These are phyloP conservation scores for Stylophora pistillata DNA, from an alignment of 64 coral and sea anemone genomes.

Conservation along the genomic window DNA sequence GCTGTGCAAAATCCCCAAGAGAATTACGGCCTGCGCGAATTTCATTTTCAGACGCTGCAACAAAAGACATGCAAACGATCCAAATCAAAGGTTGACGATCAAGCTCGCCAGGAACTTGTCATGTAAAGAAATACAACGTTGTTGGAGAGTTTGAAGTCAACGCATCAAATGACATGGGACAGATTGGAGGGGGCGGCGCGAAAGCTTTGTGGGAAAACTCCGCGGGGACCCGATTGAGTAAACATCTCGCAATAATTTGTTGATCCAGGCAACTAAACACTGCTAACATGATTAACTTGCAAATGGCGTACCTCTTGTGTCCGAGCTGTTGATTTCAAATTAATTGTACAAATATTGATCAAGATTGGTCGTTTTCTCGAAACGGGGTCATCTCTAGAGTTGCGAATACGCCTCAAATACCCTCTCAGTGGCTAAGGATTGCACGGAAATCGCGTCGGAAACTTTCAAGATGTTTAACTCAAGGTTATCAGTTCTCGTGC, in stretches of 20 bases:
- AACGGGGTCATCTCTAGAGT: constrained; percentile 24
- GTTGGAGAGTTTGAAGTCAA: constrained; percentile 7
- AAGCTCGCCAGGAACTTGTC: neutral
- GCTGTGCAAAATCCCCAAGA: constrained; percentile 42
- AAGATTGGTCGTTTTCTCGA: constrained; percentile 34
- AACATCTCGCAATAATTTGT: constrained; percentile 98
- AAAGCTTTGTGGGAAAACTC: constrained; percentile 58
- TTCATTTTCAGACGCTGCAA: constrained; percentile 21
- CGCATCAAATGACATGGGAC: constrained; percentile 78
- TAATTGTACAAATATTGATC: constrained; percentile 96
- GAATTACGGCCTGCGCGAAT: constrained; percentile 11
- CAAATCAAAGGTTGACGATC: neutral
- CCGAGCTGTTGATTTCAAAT: constrained; percentile 70
- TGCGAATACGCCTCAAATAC: neutral
- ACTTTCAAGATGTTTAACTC: constrained; percentile 42
- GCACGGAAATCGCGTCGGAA: constrained; percentile 40
- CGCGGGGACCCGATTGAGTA: constrained; percentile 77
- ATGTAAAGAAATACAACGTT: constrained; percentile 24
- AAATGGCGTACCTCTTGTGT: constrained; percentile 64
- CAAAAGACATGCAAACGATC: neutral
- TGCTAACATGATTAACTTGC: constrained; percentile 69
- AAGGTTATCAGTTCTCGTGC: constrained; percentile 12
- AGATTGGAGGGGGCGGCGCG: constrained; percentile 72
- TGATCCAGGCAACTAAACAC: constrained; percentile 69
- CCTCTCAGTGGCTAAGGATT: neutral